phyloP scores from a whole-genome alignment of 1,140 invertebrate genomes.

The Amphibalanus amphitrite region DNA sequence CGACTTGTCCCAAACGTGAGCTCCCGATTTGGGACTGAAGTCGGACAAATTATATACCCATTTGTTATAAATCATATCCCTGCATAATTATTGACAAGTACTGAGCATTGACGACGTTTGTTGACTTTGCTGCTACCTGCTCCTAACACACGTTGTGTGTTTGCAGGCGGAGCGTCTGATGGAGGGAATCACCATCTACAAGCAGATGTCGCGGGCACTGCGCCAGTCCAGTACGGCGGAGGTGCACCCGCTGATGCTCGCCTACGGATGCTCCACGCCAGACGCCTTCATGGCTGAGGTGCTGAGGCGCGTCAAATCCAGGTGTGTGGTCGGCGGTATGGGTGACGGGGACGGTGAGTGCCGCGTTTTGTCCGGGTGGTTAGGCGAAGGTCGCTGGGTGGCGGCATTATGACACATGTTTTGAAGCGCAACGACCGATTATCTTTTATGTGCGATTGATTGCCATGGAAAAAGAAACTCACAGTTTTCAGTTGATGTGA shows the following conservation, averaged over 20 bases:
- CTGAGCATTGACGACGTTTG: too few species aligned
- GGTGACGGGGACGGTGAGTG: background rate
- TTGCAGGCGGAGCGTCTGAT: constrained; percentile 64
- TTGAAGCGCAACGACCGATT: too few species aligned
- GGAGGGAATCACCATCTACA: constrained; percentile 67
- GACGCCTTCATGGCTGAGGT: constrained; percentile 66
- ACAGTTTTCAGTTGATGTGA: too few species aligned
- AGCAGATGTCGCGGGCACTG: constrained; percentile 29
- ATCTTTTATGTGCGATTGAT: too few species aligned
- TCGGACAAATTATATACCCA: constrained; percentile 7
- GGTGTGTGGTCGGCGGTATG: constrained; percentile 21
- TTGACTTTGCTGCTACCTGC: too few species aligned
- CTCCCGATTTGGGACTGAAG: background rate
- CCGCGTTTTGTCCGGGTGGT: background rate
- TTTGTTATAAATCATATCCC: too few species aligned
- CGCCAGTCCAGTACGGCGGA: constrained; percentile 5
- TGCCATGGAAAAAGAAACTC: too few species aligned
- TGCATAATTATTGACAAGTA: too few species aligned
- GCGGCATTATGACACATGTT: background rate
- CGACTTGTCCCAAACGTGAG: too few species aligned
- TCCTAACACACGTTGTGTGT: too few species aligned
- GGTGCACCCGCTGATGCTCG: constrained; percentile 49
- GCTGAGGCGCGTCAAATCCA: constrained; percentile 49
- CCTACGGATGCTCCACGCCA: constrained; percentile 47
- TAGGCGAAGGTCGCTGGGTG: too few species aligned